Evolutionary conservation across 1,140 invertebrate species (phyloP), one percentile per base, ranked within the genome.

Genomic region (Bicyclus anynana): DNA sequence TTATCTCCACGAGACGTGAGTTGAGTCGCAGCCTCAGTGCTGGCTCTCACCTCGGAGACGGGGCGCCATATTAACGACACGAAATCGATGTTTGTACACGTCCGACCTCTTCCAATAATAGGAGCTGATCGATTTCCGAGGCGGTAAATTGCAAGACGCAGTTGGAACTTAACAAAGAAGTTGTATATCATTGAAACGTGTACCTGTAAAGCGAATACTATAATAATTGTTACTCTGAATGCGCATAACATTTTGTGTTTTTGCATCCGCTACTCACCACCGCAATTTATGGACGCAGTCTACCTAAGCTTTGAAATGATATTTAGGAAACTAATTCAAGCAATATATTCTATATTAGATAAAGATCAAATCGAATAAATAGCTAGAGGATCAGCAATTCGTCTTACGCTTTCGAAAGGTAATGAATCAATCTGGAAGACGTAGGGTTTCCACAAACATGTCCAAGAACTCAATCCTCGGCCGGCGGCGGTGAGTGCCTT

Each of bases 21-120:
- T 77, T 78, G 74, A 80, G 69, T 55, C 65, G 42, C n/a, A 33
- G 42, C 52, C 40, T 48, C 59, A 57, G 65, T 66, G 62, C 55
- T 64, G 67, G 48, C 80, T 78, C 79, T 80, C 77, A 77, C 73
- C 69, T 77, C 72, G 58, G 65, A 60, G 70, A 74, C 70, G 67
- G 38, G 64, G 69, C 66, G 68, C 64, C 62, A 70, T 72, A 79
- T 85, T 84, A 84, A 84, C 77, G 74, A 84, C 77, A 72, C 78
- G 74, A 84, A 85, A 81, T 83, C 78, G 80, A 76, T 88, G 81
- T 85, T 86, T 88, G 80, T 81, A 86, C 85, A 86, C 85, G 83
- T 88, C 74, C 85, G 76, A 85, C 77, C 82, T 82, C 82, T 76
- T 71, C 77, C 74, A 73, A 84, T 87, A 87, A 86, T 84, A 72